Percentiles rank a stretch among this genome's conserved stretches.
phyloP scores from a whole-genome alignment of 2,113 vertebrate genomes.

The Thalassoma bifasciatum region DNA sequence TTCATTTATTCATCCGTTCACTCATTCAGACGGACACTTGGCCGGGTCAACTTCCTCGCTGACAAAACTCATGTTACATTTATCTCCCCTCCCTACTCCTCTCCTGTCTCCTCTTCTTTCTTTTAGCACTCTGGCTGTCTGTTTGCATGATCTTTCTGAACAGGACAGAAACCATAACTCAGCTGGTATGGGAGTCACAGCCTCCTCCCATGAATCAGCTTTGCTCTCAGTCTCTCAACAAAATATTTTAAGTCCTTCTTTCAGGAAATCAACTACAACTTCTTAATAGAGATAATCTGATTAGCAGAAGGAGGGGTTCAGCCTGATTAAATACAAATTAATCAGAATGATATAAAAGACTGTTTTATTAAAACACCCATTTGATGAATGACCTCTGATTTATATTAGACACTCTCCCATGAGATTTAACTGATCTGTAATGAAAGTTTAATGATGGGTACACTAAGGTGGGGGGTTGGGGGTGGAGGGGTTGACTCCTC shows the following conservation, averaged over 20 bases:
- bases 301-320: neutral
- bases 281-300: constrained; percentile 1
- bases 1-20: constrained; percentile 31
- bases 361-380: neutral
- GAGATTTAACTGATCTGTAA: constrained; percentile 19
- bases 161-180: constrained; percentile 52
- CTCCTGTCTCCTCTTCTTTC: constrained; percentile 41
- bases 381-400: neutral
- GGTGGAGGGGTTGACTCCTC: constrained; percentile 36
- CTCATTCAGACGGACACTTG: constrained; percentile 28
- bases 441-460: neutral
- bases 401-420: neutral
- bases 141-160: constrained; percentile 50
- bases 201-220: constrained; percentile 22
- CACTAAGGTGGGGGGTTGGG: constrained; percentile 28
- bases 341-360: neutral
- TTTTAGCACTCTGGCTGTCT: constrained; percentile 42
- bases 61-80: constrained; percentile 40
- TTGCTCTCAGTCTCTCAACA: neutral
- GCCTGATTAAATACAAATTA: neutral
- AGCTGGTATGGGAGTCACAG: constrained; percentile 13
- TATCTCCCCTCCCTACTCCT: constrained; percentile 36
- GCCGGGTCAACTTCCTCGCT: constrained; percentile 36
- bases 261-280: neutral
- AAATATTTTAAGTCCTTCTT: neutral